Conservation (phyloP, 2,888 invertebrate genomes). For the Ectemnius continuus region DNA sequence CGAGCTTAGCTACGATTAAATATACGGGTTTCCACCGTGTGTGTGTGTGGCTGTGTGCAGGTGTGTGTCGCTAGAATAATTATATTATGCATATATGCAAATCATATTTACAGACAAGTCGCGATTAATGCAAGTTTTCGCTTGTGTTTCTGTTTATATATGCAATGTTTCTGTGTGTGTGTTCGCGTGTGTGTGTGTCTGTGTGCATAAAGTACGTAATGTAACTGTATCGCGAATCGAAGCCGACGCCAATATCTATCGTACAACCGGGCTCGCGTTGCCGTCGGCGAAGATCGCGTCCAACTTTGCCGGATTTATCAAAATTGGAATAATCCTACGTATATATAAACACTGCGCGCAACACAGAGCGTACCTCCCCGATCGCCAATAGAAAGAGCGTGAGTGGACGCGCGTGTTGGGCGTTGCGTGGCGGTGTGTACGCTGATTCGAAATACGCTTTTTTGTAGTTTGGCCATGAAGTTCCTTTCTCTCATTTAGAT, state of each 20-base stretch:
- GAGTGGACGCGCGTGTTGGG: too few species aligned
- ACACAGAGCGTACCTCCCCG: slow-evolving; percentile 50
- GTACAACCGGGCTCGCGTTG: neutral
- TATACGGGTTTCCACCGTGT: slow-evolving; percentile 37
- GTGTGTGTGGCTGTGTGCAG: too few species aligned
- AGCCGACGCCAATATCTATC: slow-evolving; percentile 24
- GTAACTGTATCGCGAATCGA: slow-evolving; percentile 26
- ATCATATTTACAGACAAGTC: slow-evolving; percentile 56
- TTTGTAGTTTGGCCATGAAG: slow-evolving; percentile 6
- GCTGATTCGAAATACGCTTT: slow-evolving; percentile 29
- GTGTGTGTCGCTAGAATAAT: slow-evolving; percentile 42
- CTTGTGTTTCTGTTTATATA: slow-evolving; percentile 33
- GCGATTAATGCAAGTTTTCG: slow-evolving; percentile 44
- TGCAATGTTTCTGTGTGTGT: slow-evolving; percentile 22
- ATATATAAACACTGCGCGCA: slow-evolving; percentile 59
- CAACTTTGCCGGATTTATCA: slow-evolving; percentile 49
- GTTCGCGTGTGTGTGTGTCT: slow-evolving; percentile 22
- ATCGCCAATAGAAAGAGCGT: too few species aligned
- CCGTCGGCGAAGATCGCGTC: slow-evolving; percentile 17
- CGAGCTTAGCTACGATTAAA: slow-evolving; percentile 64
- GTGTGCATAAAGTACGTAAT: slow-evolving; percentile 22
- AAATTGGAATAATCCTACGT: slow-evolving; percentile 61
- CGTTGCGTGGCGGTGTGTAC: too few species aligned
- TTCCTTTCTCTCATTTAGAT: slow-evolving; percentile 34
- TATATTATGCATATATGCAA: slow-evolving; percentile 69